phyloP scores from a whole-genome alignment of 2,888 invertebrate species.

The Plagiodera versicolora region DNA sequence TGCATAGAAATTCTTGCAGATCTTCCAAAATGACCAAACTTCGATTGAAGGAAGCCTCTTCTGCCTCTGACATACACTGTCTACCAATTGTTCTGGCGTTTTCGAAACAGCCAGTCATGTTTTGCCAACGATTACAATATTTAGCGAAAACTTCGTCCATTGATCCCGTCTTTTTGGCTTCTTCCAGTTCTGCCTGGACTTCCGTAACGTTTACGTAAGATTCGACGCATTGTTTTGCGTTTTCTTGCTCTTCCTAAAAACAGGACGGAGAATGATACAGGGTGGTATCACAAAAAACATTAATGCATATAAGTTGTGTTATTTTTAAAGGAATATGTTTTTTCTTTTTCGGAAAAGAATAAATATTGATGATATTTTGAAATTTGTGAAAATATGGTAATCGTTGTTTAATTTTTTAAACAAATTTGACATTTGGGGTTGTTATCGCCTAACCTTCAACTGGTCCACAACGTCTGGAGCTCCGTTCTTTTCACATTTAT shows the following conservation, averaged over 20 bases:
- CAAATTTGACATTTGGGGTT: too few relatives aligned
- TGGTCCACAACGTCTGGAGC: constrained; percentile 60
- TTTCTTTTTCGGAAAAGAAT: too few relatives aligned
- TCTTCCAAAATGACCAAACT: constrained; percentile 70
- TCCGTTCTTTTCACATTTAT: constrained; percentile 68
- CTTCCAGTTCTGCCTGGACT: constrained; percentile 67
- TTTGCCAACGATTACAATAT: constrained; percentile 69
- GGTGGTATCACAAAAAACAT: too few relatives aligned
- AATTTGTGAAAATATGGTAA: too few relatives aligned
- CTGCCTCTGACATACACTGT: constrained; percentile 66
- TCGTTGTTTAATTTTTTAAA: too few relatives aligned
- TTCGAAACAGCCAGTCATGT: constrained; percentile 64
- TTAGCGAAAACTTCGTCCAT: constrained; percentile 56
- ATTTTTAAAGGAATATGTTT: too few relatives aligned
- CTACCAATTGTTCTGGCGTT: constrained; percentile 61
- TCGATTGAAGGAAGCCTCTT: constrained; percentile 64
- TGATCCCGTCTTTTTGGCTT: constrained; percentile 64
- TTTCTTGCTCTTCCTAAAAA: constrained; percentile 41
- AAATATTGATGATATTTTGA: too few relatives aligned
- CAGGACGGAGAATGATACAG: too few relatives aligned
- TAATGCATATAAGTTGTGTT: too few relatives aligned
- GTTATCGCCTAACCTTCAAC: too few relatives aligned
- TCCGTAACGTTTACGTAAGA: constrained; percentile 61
- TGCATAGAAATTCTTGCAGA: constrained; percentile 73
- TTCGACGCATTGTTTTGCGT: constrained; percentile 60